phyloP scores from a whole-genome alignment of 2,797 vertebrate genomes.

The Halcyon smyrnensis region DNA sequence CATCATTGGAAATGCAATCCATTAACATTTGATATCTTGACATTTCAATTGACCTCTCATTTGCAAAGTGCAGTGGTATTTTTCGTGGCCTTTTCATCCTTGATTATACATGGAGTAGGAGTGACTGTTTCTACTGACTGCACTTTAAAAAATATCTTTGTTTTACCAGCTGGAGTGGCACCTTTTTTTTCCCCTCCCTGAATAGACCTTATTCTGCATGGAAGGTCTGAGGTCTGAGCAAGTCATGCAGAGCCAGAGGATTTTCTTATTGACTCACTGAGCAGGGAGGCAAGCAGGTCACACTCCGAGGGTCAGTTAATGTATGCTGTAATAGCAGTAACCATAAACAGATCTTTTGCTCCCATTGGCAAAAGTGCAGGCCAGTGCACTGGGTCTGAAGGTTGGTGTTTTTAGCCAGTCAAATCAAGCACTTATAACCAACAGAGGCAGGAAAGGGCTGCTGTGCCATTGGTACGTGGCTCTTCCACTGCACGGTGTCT shows the following conservation, averaged over 20 bases:
- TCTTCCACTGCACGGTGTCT: not conserved
- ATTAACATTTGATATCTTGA: slow-evolving; percentile 69
- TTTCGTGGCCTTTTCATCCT: slow-evolving; percentile 70
- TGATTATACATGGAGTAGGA: slow-evolving; percentile 66
- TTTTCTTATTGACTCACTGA: slow-evolving; percentile 55
- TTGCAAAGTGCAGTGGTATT: slow-evolving; percentile 73
- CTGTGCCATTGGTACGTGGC: rapidly evolving
- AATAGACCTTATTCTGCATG: slow-evolving; percentile 23
- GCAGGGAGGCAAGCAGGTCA: slow-evolving; percentile 25
- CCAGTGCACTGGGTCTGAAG: not conserved
- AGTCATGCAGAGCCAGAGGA: slow-evolving; percentile 53
- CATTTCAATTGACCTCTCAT: slow-evolving; percentile 74
- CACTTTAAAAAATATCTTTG: slow-evolving; percentile 69
- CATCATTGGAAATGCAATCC: slow-evolving; percentile 55
- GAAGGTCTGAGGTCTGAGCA: slow-evolving; percentile 34
- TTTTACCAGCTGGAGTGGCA: slow-evolving; percentile 64
- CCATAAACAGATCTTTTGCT: slow-evolving; percentile 45
- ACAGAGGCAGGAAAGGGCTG: rapidly evolving
- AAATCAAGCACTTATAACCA: not conserved
- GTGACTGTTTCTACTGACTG: slow-evolving; percentile 64
- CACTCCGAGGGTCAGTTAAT: not conserved
- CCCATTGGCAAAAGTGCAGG: not conserved
- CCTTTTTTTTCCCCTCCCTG: slow-evolving; percentile 27
- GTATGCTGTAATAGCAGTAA: slow-evolving; percentile 33
- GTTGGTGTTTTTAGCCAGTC: not conserved